Evolutionary conservation across 2,113 vertebrate genomes (phyloP).

Genomic region (Poeciliopsis occidentalis): DNA sequence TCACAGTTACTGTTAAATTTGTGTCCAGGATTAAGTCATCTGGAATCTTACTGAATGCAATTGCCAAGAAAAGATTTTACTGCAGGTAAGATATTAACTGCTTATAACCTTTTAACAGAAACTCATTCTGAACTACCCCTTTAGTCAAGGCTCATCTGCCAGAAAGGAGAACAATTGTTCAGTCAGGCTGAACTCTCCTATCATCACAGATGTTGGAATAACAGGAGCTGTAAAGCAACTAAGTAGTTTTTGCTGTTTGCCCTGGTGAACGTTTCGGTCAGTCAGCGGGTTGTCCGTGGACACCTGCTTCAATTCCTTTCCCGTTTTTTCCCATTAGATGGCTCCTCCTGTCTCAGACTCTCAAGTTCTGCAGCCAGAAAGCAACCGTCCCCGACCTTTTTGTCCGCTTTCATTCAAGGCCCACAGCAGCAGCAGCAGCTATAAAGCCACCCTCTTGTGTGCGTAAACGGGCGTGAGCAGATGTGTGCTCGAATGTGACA

Average conservation of each 20-base stretch:
- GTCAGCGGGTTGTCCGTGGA: slow-evolving; percentile 58
- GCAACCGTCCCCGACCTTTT: slow-evolving; percentile 55
- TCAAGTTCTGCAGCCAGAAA: slow-evolving; percentile 42
- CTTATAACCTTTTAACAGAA: neutral
- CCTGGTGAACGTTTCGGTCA: slow-evolving; percentile 33
- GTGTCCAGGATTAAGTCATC: neutral
- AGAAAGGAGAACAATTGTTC: slow-evolving; percentile 51
- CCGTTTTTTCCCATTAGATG: slow-evolving; percentile 49
- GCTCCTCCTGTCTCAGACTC: slow-evolving; percentile 50
- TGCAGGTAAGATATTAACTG: neutral
- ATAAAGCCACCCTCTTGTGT: slow-evolving; percentile 30
- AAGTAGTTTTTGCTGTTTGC: slow-evolving; percentile 69
- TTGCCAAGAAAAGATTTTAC: neutral
- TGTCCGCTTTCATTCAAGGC: slow-evolving; percentile 51
- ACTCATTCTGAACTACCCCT: neutral
- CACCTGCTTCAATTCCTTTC: slow-evolving; percentile 52
- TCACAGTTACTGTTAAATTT: neutral
- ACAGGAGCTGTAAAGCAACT: slow-evolving; percentile 49
- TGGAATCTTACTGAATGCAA: neutral
- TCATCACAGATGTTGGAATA: slow-evolving; percentile 49
- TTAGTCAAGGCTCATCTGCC: slow-evolving; percentile 61
- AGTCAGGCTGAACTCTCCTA: slow-evolving; percentile 55
- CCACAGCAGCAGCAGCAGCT: slow-evolving; percentile 33
- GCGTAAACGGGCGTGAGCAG: slow-evolving; percentile 3
- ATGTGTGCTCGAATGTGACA: slow-evolving; percentile 18